phyloP scores from a whole-genome alignment of 1,140 invertebrate genomes.

The Drosophila repleta region DNA sequence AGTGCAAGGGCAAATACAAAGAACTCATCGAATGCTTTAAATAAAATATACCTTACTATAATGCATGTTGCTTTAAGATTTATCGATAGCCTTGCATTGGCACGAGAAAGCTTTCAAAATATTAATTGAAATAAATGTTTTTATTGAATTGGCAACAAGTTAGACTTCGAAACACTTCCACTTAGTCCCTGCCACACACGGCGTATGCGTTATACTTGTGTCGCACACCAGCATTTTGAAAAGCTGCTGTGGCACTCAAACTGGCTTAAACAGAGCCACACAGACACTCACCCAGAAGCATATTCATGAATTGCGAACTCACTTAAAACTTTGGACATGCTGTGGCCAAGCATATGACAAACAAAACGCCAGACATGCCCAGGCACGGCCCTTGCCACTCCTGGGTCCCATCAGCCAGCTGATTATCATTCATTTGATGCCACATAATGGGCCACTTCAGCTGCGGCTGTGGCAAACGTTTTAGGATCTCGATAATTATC shows the following conservation, averaged over 20 bases:
- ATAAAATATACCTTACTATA: background rate
- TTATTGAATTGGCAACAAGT: slow-evolving; percentile 3
- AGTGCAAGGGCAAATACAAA: background rate
- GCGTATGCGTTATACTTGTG: slow-evolving; percentile 30
- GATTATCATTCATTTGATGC: slow-evolving; percentile 40
- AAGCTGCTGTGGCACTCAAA: slow-evolving; percentile 8
- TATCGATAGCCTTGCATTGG: background rate
- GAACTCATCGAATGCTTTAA: too few species aligned
- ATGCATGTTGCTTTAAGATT: background rate
- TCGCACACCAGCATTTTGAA: background rate
- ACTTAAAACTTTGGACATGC: slow-evolving; percentile 34
- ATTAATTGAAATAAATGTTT: background rate
- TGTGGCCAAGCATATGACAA: slow-evolving; percentile 37
- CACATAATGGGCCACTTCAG: slow-evolving; percentile 38
- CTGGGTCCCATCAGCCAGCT: slow-evolving; percentile 5
- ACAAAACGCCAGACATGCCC: background rate
- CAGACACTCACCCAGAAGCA: background rate
- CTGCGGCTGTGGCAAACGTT: slow-evolving; percentile 33
- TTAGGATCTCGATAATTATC: slow-evolving; percentile 36
- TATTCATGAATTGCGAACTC: background rate
- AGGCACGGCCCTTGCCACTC: background rate
- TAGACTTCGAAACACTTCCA: background rate
- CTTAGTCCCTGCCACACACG: background rate
- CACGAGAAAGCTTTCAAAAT: background rate
- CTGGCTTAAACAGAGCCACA: slow-evolving; percentile 3